These are phyloP conservation scores for Megalonaias nervosa DNA, from an alignment of 1,140 invertebrate genomes.

Conservation along the genomic window DNA sequence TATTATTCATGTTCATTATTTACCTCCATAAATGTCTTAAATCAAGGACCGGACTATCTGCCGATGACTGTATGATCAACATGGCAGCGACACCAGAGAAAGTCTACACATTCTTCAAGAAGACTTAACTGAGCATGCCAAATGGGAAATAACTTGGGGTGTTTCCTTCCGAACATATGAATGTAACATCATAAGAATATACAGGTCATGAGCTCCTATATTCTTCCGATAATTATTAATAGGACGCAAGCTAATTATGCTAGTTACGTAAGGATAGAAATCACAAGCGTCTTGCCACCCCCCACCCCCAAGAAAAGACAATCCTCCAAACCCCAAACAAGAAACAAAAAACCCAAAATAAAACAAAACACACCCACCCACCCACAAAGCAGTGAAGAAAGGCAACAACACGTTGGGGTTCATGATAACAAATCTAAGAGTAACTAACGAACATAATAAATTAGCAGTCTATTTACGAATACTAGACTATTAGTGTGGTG, in stretches of 20 bases:
- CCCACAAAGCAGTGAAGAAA: too few species aligned
- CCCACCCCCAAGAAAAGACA: too few species aligned
- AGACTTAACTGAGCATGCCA: slow-evolving; percentile 1
- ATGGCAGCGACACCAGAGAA: neutral
- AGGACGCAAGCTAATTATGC: too few species aligned
- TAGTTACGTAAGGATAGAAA: too few species aligned
- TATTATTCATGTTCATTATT: slow-evolving; percentile 21
- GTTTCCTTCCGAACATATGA: slow-evolving; percentile 18
- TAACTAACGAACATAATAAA: too few species aligned
- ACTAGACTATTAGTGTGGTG: slow-evolving; percentile 5
- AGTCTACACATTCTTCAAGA: slow-evolving; percentile 3
- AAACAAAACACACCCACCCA: too few species aligned
- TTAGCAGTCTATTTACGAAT: neutral
- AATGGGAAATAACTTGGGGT: slow-evolving; percentile 22
- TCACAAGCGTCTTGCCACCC: too few species aligned
- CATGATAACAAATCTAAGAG: too few species aligned
- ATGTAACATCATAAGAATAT: slow-evolving; percentile 16
- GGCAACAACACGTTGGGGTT: too few species aligned
- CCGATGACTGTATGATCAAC: slow-evolving; percentile 33
- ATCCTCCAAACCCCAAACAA: too few species aligned
- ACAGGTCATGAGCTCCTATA: slow-evolving; percentile 10
- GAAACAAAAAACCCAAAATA: too few species aligned
- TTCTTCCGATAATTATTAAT: neutral
- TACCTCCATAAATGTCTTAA: slow-evolving; percentile 1
- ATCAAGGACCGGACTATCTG: slow-evolving; percentile 21